Evolutionary conservation across 2,888 invertebrate genomes (phyloP).

Genomic region (Agrochola lota): DNA sequence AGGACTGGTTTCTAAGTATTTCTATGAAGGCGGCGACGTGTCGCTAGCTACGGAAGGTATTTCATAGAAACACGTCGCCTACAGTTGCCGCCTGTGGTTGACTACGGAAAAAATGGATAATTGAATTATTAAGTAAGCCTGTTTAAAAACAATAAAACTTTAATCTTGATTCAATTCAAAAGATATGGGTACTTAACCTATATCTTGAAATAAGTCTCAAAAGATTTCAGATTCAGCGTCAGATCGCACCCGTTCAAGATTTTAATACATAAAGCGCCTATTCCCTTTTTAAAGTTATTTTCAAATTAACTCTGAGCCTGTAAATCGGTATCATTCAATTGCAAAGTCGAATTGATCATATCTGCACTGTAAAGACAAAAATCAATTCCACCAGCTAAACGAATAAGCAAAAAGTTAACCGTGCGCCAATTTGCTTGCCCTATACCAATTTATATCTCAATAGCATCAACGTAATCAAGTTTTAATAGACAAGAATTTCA

Average conservation of each 20-base stretch:
- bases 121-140: background rate
- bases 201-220: background rate
- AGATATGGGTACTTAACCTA: too few species aligned
- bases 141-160: background rate
- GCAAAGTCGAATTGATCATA: background rate
- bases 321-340: background rate
- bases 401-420: background rate
- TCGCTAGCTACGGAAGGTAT: too few species aligned
- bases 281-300: background rate
- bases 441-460: background rate
- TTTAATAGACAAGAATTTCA: background rate
- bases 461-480: background rate
- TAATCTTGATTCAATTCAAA: background rate
- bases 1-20: too few species aligned
- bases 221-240: constrained; percentile 11
- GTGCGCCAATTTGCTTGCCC: background rate
- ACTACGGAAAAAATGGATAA: background rate
- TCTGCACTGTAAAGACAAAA: background rate
- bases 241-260: constrained; percentile 1
- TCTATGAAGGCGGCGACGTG: too few species aligned
- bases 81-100: too few species aligned
- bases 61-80: too few species aligned
- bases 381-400: background rate
- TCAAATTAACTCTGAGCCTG: background rate
- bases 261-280: background rate